Conservation (phyloP, 2,888 invertebrate species). For the Axea sp. region DNA sequence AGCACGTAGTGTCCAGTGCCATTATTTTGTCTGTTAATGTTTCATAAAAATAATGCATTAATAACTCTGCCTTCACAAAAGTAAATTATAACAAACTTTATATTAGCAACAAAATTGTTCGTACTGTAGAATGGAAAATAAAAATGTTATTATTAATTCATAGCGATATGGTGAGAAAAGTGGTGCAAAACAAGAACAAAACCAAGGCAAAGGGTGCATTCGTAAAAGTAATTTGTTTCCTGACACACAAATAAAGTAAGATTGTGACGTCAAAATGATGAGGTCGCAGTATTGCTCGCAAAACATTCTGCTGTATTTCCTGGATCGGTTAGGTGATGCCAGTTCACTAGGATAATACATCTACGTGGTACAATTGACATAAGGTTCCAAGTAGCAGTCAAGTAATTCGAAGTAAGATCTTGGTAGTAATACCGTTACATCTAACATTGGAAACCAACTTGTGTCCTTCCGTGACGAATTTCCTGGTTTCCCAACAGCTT, state of each 20-base stretch:
- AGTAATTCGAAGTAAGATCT: conserved; percentile 56
- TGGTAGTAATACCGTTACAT: conserved; percentile 49
- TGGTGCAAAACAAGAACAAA: too few relatives aligned
- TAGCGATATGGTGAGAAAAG: too few relatives aligned
- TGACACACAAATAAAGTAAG: not conserved
- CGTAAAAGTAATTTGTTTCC: too few relatives aligned
- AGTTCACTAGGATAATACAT: conserved; percentile 52
- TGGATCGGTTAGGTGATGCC: conserved; percentile 41
- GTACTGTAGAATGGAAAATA: too few relatives aligned
- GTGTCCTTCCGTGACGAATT: conserved; percentile 62
- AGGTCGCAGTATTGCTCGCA: conserved; percentile 1
- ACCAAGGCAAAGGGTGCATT: too few relatives aligned
- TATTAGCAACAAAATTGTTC: too few relatives aligned
- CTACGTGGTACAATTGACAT: conserved; percentile 58
- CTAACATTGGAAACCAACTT: conserved; percentile 59
- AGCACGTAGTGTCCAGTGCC: too few relatives aligned
- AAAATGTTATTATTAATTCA: too few relatives aligned
- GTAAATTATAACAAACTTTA: too few relatives aligned
- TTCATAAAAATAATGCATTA: too few relatives aligned
- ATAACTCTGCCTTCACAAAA: too few relatives aligned
- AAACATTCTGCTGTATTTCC: conserved; percentile 34
- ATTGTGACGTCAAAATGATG: conserved; percentile 1
- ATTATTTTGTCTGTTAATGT: too few relatives aligned
- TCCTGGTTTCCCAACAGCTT: conserved; percentile 59
- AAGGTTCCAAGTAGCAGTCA: conserved; percentile 44